Conservation (phyloP, 2,113 vertebrate genomes). For the Verasper variegatus region DNA sequence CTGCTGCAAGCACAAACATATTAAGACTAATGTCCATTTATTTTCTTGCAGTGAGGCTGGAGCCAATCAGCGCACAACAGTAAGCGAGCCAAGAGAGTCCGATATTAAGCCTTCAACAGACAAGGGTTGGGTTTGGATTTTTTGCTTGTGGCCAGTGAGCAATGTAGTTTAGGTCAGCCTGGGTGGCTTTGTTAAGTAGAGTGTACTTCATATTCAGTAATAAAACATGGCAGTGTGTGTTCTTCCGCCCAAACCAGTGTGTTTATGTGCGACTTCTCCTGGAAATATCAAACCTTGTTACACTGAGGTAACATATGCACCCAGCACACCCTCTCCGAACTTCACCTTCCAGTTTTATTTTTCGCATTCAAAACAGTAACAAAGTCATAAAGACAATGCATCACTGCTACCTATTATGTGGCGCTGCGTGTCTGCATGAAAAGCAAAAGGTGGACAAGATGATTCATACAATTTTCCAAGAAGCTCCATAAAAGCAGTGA, state of each 20-base stretch:
- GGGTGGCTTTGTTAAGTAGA: slow-evolving; percentile 21
- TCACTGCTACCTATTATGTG: slow-evolving; percentile 25
- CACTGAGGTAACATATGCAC: slow-evolving; percentile 20
- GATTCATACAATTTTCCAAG: slow-evolving; percentile 55
- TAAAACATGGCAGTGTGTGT: slow-evolving; percentile 34
- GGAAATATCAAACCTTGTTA: slow-evolving; percentile 25
- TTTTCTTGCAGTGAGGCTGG: slow-evolving; percentile 16
- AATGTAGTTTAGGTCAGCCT: slow-evolving; percentile 23
- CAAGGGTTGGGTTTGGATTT: background rate
- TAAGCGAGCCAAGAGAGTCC: background rate
- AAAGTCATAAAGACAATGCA: slow-evolving; percentile 44
- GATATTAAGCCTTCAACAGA: background rate
- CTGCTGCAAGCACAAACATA: slow-evolving; percentile 27
- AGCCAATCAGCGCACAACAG: slow-evolving; percentile 16
- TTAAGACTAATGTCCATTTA: slow-evolving; percentile 46
- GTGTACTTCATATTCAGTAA: slow-evolving; percentile 39
- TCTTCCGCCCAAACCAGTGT: slow-evolving; percentile 22
- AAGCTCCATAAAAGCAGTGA: slow-evolving; percentile 60
- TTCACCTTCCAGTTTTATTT: slow-evolving; percentile 26
- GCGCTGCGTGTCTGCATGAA: slow-evolving; percentile 39
- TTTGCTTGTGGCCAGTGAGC: slow-evolving; percentile 32
- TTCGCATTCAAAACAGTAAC: slow-evolving; percentile 46
- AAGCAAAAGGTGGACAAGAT: slow-evolving; percentile 48
- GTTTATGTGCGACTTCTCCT: slow-evolving; percentile 1
- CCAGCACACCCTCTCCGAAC: slow-evolving; percentile 25